Evolutionary conservation across 2,888 invertebrate species (phyloP).

Genomic region (Nasonia oneida): DNA sequence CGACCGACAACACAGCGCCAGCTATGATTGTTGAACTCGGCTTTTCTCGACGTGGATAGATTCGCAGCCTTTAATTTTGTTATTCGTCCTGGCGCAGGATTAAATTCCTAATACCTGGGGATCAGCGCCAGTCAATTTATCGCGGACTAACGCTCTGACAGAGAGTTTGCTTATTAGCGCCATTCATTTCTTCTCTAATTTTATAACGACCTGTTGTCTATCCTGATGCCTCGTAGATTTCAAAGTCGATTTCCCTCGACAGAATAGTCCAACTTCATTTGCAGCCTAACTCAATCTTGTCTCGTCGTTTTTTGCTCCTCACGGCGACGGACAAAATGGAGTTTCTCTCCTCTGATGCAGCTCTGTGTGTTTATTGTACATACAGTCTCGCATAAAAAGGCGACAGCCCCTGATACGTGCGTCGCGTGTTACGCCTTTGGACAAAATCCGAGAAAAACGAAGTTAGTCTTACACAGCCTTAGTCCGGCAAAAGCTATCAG

Average conservation of each 20-base stretch:
- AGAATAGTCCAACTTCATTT: neutral
- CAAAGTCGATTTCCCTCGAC: neutral
- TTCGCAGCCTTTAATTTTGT: neutral
- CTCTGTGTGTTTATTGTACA: neutral
- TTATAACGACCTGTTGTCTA: neutral
- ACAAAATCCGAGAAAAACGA: slow-evolving; percentile 21
- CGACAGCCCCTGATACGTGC: neutral
- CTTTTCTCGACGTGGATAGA: neutral
- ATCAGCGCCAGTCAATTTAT: neutral
- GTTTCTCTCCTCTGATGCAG: neutral
- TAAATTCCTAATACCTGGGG: neutral
- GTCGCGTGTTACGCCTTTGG: neutral
- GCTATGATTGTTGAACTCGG: slow-evolving; percentile 15
- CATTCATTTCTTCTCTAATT: neutral
- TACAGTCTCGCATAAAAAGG: neutral
- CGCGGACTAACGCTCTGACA: neutral
- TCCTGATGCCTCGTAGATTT: neutral
- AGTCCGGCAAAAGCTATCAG: slow-evolving; percentile 33
- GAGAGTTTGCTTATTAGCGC: neutral
- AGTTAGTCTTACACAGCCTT: slow-evolving; percentile 9
- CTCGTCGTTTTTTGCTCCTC: neutral
- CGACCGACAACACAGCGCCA: neutral
- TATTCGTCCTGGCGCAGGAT: neutral
- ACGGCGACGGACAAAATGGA: neutral
- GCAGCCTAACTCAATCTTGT: neutral